Conservation (phyloP, 2,888 invertebrate species). For the Shargacucullia verbasci region DNA sequence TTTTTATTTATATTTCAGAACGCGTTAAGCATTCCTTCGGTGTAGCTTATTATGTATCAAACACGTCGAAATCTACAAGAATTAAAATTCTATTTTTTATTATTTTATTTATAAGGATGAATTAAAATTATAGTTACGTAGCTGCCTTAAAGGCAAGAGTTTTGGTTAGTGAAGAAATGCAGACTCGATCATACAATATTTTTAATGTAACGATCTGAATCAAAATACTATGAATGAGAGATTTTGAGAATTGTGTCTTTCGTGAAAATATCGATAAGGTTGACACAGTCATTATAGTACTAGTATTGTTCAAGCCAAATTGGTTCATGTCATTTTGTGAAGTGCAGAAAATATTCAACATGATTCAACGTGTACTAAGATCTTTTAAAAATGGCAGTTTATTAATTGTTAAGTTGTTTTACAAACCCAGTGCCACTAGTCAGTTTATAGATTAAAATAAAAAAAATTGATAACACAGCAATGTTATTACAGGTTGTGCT, state of each 20-base stretch:
- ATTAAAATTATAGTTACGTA: conserved; percentile 5
- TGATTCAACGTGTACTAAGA: too few species aligned
- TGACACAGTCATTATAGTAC: too few species aligned
- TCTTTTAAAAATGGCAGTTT: conserved; percentile 38
- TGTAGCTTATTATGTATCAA: conserved; percentile 15
- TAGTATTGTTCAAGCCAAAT: too few species aligned
- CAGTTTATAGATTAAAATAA: conserved; percentile 58
- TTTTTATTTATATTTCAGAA: conserved; percentile 15
- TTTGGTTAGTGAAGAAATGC: conserved; percentile 1
- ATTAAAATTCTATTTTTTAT: conserved; percentile 12
- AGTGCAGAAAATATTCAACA: too few species aligned
- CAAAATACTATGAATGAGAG: conserved; percentile 32
- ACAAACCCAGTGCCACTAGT: conserved; percentile 65
- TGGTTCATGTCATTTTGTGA: too few species aligned
- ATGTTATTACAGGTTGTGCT: conserved; percentile 59
- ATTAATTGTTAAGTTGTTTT: conserved; percentile 33
- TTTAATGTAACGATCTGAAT: conserved; percentile 18
- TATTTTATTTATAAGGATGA: conserved; percentile 4
- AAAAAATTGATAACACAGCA: conserved; percentile 46
- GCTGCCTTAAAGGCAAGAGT: not conserved
- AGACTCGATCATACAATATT: conserved; percentile 6
- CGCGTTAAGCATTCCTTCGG: not conserved
- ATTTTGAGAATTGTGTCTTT: too few species aligned
- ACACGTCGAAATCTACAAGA: conserved; percentile 20
- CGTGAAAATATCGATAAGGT: conserved; percentile 1